Percentiles rank a stretch among this genome's conserved stretches.
Evolutionary conservation across 2,797 vertebrate genomes (phyloP).

Genomic region (Hapalemur alaotrensis): DNA sequence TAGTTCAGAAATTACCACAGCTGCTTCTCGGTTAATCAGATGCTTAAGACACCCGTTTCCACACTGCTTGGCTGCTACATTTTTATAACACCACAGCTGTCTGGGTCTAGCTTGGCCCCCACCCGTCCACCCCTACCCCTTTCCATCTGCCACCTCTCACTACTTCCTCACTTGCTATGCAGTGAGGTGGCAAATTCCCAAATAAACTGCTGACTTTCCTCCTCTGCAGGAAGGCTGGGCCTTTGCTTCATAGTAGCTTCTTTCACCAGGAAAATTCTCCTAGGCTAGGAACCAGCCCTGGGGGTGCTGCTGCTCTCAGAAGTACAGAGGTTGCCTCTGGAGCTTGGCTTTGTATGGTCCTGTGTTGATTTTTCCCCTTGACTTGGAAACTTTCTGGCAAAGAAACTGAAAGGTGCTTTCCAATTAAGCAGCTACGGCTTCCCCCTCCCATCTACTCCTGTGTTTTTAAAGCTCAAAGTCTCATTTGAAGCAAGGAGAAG

Average conservation of each 20-base stretch:
- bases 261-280: neutral
- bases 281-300: neutral
- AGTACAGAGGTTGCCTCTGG: neutral
- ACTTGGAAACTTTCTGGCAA: neutral
- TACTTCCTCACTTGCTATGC: neutral
- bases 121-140: neutral
- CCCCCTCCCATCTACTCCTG: too few relatives aligned
- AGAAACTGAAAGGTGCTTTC: conserved; percentile 34
- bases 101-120: neutral
- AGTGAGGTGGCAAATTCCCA: neutral
- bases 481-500: neutral
- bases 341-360: neutral
- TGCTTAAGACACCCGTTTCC: neutral
- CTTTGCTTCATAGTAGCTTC: neutral
- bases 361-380: neutral
- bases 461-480: neutral
- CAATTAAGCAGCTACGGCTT: neutral
- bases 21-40: neutral
- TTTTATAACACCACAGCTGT: conserved; percentile 1
- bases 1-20: neutral
- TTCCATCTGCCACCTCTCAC: conserved; percentile 9
- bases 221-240: neutral
- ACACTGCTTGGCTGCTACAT: neutral
- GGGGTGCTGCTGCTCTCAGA: neutral
- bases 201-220: neutral